Evolutionary conservation across 1,140 invertebrate species (phyloP).

Genomic region (Prorops nasuta): DNA sequence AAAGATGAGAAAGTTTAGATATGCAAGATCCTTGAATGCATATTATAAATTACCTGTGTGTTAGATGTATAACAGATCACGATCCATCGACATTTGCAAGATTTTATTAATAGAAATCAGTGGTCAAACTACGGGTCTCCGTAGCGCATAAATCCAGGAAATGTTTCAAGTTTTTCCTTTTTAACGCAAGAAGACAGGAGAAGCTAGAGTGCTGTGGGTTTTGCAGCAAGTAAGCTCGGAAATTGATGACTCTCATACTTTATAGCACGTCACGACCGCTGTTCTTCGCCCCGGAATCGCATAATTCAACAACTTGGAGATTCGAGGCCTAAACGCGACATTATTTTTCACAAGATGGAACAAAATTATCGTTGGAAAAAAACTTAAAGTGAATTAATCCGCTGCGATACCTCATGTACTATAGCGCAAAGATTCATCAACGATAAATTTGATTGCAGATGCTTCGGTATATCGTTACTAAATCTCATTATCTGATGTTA

Average conservation of each 20-base stretch:
- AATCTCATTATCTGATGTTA: too few species aligned
- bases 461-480: too few species aligned
- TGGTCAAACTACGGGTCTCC: neutral
- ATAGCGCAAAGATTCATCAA: too few species aligned
- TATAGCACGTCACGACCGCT: slow-evolving; percentile 15
- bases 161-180: neutral
- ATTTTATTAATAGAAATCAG: neutral
- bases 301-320: slow-evolving; percentile 43
- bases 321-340: slow-evolving; percentile 22
- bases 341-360: slow-evolving; percentile 18
- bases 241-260: slow-evolving; percentile 45
- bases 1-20: too few species aligned
- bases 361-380: neutral
- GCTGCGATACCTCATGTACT: too few species aligned
- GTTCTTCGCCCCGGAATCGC: slow-evolving; percentile 11
- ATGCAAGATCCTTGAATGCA: too few species aligned
- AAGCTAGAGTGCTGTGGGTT: neutral
- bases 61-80: too few species aligned
- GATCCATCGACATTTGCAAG: too few species aligned
- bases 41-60: too few species aligned
- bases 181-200: neutral
- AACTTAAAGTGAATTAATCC: too few species aligned
- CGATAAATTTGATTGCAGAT: too few species aligned
- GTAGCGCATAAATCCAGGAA: neutral
- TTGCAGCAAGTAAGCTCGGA: slow-evolving; percentile 12